Evolutionary conservation across 2,113 vertebrate species (phyloP), one percentile per base, ranked within the genome.

Genomic region (Chamaea fasciata): DNA sequence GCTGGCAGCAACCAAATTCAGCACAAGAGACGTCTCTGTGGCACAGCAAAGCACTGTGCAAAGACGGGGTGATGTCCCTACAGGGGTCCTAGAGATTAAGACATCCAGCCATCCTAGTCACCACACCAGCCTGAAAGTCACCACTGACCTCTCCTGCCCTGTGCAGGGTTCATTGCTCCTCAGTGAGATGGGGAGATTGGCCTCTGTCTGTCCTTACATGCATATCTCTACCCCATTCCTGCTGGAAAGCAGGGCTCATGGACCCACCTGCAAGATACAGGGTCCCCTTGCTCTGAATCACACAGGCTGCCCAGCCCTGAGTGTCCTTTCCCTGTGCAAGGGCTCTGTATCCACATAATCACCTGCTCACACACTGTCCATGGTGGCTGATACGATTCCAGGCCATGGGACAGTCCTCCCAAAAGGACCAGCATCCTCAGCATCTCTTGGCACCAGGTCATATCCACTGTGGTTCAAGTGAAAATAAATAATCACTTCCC

Each of bases 221-320:
- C 0, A 0, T 35, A 19, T 22, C 55, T 69, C 37, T 60, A 27
- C 14, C 15, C 33, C 10, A 12, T 22, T 41, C 49, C 57, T 46
- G 35, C 49, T 44, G 23, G 47, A 63, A 70, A 57, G 60, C 3
- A 2, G n/a, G 59, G 24, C 50, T 83, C 4, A 1, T 16, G n/a
- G 69, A 57, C 49, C 35, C 30, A 65, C 16, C 50, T 74, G 59
- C 4, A 15, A n/a, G 10, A 37, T 33, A 20, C 46, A 62, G 42
- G 16, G 42, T 85, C 37, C 47, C 47, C 9, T 2, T 50, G 62
- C 57, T 77, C 46, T 10, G 53, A 71, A 30, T 49, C 16, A 5
- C n/a, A 26, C 33, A 62, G 65, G 20, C 59, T 84, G 53, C 35
- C 9, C 0, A 0, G 27, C 13, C 19, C 28, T 14, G 27, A 53